Evolutionary conservation across 2,797 vertebrate genomes (phyloP), one percentile per base, ranked within the genome.

Genomic region (Alca torda): DNA sequence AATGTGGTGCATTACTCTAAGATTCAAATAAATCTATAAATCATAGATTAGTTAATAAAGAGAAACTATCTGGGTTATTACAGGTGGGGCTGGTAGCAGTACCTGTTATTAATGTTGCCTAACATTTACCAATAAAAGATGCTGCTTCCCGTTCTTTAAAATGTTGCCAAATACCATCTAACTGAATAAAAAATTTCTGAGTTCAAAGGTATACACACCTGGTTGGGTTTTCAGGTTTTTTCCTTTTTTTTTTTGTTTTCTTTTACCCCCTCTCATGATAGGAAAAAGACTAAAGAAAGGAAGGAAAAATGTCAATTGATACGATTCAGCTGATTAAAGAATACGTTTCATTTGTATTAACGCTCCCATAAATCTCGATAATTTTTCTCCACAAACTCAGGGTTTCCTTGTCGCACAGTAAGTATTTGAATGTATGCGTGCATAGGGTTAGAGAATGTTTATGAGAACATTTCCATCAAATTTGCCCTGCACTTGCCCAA

Each of bases 31-130:
- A 87, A 95, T 76, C 78, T 79, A 28, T 81, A 91, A 92, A 94
- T 91, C 46, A 74, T 37, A 90, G 65, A 92, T 86, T 87, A 90
- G 35, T 94, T 92, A 96, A 96, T 96, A 89, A 93, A 92, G 73
- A 95, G 53, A 88, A 96, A 84, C 39, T 88, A 83, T 75, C 73
- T 70, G 50, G 57, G 45, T 95, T 96, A 95, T 92, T 95, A 87
- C 61, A 96, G 78, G 81, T 89, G 59, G 50, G 64, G 75, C 35
- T 86, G 61, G 75, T 92, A 95, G 84, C 68, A 87, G 33, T 90
- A 90, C 90, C 75, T 95, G 79, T 91, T 91, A 85, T 87, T 96
- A 92, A 68, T 6, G 17, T 83, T 94, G 73, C 56, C 54, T 85
- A 87, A 83, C 35, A 68, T 75, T 76, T 65, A 80, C 65, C 57